Conservation (phyloP, 2,113 vertebrate species). For the Tamias sibiricus region DNA sequence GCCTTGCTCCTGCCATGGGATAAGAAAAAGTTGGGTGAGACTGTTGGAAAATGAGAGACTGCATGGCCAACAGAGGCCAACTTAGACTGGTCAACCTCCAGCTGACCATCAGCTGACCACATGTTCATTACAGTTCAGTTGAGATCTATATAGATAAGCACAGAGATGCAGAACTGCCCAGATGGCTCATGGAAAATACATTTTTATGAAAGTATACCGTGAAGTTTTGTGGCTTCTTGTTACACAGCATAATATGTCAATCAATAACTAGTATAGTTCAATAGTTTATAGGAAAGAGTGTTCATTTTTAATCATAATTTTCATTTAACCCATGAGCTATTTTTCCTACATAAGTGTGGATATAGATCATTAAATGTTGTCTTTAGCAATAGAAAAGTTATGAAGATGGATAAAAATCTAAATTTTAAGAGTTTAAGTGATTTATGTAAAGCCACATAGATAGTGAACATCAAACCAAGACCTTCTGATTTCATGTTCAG, state of each 20-base stretch:
- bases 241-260: background rate
- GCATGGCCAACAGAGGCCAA: no score
- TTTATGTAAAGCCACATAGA: background rate
- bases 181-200: background rate
- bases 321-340: background rate
- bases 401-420: background rate
- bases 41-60: no score
- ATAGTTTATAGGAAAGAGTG: background rate
- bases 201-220: background rate
- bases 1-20: no score
- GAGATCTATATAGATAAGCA: background rate
- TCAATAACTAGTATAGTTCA: background rate
- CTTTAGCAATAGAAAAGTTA: background rate
- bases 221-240: background rate
- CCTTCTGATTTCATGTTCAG: background rate
- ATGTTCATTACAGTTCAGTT: background rate
- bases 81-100: background rate
- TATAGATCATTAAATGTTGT: background rate
- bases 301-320: background rate
- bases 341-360: background rate
- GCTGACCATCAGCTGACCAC: background rate
- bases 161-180: background rate
- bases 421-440: background rate
- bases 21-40: no score
- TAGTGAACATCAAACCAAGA: background rate